phyloP scores from a whole-genome alignment of 2,888 invertebrate genomes.

The Troilus luridus region DNA sequence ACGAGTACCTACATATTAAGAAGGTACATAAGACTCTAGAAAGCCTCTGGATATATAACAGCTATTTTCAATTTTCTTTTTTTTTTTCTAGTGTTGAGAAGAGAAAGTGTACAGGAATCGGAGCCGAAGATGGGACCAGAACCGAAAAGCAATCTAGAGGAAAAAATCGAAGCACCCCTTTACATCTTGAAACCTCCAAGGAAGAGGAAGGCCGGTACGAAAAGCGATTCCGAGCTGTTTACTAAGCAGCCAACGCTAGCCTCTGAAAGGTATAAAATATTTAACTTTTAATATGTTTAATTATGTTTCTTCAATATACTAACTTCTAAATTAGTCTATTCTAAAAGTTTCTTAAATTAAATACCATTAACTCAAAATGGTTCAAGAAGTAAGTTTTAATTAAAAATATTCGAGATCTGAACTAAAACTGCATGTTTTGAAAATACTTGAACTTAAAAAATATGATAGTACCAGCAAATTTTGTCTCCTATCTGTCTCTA shows the following conservation, averaged over 20 bases:
- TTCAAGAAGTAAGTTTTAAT: too few relatives aligned
- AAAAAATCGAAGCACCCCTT: neutral
- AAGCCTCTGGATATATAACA: too few relatives aligned
- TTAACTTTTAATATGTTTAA: neutral
- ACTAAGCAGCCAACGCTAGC: neutral
- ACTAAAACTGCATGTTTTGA: too few relatives aligned
- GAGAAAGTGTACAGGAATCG: neutral
- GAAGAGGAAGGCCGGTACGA: conserved; percentile 22
- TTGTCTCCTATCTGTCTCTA: too few relatives aligned
- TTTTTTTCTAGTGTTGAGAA: neutral
- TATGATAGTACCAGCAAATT: too few relatives aligned
- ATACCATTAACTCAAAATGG: too few relatives aligned
- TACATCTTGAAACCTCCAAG: neutral
- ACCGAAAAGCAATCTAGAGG: neutral
- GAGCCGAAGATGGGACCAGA: neutral
- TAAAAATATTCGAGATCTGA: too few relatives aligned
- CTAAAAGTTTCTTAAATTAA: too few relatives aligned
- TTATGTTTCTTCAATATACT: neutral
- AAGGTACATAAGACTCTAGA: too few relatives aligned
- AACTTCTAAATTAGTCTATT: neutral
- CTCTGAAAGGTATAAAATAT: neutral
- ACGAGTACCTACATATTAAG: too few relatives aligned
- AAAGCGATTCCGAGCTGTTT: neutral
- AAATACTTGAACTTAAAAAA: too few relatives aligned
- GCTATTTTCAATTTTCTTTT: neutral